A percentile compares a stretch with the other conserved stretches of the same genome.
phyloP scores from a whole-genome alignment of 2,888 invertebrate species.

The Palloptera scutellata region DNA sequence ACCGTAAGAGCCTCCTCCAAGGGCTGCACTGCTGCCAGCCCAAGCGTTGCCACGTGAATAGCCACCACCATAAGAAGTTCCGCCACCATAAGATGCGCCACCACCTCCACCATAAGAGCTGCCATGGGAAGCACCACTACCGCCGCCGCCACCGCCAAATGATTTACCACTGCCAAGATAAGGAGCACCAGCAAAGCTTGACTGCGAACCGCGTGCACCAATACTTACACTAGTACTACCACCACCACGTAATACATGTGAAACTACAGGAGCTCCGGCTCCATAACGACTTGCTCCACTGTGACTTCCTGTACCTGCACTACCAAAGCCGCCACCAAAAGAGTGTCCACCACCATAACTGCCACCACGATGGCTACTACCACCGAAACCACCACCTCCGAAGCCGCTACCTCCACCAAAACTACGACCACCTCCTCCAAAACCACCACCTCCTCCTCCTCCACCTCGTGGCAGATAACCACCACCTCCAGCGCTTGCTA shows the following conservation, averaged over 20 bases:
- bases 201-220: constrained; percentile 21
- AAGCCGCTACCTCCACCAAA: background rate
- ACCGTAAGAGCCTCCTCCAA: constrained; percentile 18
- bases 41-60: constrained; percentile 2
- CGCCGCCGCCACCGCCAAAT: constrained; percentile 23
- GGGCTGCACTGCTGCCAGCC: constrained; percentile 29
- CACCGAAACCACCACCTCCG: constrained; percentile 3
- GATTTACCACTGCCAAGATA: constrained; percentile 29
- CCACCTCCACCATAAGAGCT: constrained; percentile 25
- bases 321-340: constrained; percentile 32
- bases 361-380: too few species aligned
- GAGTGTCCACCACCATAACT: constrained; percentile 4
- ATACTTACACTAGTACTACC: constrained; percentile 10
- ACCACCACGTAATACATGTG: constrained; percentile 1
- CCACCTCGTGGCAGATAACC: constrained; percentile 33
- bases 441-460: constrained; percentile 8
- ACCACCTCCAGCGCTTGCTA: constrained; percentile 37
- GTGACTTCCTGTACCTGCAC: constrained; percentile 16
- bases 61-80: constrained; percentile 10
- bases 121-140: constrained; percentile 25
- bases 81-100: constrained; percentile 1
- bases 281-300: constrained; percentile 23
- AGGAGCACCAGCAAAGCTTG: constrained; percentile 29
- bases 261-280: constrained; percentile 33
- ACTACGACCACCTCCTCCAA: constrained; percentile 1